Conservation (phyloP, 2,888 invertebrate genomes). For the Tanypteryx hageni region DNA sequence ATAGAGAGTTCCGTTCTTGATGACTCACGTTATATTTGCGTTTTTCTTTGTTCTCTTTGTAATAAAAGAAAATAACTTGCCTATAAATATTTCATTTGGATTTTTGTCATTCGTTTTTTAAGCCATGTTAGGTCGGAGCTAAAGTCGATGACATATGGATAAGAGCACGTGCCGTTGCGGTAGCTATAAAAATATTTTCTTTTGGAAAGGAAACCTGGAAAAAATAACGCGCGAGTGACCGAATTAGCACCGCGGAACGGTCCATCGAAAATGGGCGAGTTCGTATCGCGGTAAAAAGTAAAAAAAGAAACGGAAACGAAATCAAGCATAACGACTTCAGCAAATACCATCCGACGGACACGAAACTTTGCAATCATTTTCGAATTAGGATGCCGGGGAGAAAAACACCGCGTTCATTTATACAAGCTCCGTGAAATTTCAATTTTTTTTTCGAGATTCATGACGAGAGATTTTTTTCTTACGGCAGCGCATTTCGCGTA, state of each 20-base stretch:
- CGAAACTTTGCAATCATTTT: constrained; percentile 28
- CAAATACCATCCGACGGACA: background rate
- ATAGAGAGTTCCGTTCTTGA: no score
- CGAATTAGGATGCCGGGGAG: background rate
- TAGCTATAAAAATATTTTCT: background rate
- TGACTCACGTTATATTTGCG: no score
- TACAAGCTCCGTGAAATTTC: background rate
- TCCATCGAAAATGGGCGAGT: background rate
- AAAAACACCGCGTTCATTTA: background rate
- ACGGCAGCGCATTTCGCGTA: background rate
- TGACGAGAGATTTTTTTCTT: background rate
- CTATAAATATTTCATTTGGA: no score
- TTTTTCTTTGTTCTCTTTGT: no score
- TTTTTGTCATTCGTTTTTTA: no score
- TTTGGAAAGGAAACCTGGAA: background rate
- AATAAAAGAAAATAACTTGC: no score
- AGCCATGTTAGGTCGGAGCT: background rate
- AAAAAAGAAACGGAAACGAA: background rate
- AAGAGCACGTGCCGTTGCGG: background rate
- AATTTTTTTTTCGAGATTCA: background rate
- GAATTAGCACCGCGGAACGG: background rate
- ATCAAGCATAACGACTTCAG: background rate
- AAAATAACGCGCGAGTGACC: background rate
- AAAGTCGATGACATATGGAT: background rate
- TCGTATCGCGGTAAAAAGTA: no score